A percentile compares a stretch with the other conserved stretches of the same genome.
These are phyloP conservation scores for Regulus satrapa DNA, from an alignment of 2,113 vertebrate species.

Conservation along the genomic window DNA sequence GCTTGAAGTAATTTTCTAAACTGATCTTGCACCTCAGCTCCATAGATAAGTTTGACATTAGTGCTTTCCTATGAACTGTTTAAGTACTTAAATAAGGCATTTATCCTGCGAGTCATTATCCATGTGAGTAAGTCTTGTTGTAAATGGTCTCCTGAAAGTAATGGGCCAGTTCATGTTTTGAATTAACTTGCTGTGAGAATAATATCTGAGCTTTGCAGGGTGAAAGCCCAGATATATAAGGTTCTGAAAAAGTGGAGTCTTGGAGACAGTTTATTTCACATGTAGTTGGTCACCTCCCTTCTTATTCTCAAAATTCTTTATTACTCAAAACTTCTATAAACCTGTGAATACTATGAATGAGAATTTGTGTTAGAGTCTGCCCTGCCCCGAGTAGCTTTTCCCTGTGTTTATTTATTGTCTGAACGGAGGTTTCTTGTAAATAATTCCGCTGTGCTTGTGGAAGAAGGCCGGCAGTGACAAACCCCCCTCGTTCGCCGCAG, in stretches of 20 bases:
- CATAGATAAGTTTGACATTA: background rate
- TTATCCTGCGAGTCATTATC: background rate
- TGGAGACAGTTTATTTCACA: background rate
- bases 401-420: background rate
- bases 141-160: background rate
- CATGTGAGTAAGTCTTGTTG: background rate
- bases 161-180: background rate
- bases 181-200: background rate
- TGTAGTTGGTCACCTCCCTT: background rate
- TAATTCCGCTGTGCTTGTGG: background rate
- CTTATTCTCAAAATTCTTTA: no score
- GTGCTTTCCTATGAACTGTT: background rate
- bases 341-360: background rate
- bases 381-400: background rate
- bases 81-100: background rate
- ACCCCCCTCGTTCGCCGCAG: slow-evolving; percentile 36
- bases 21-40: background rate
- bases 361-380: background rate
- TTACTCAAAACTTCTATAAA: background rate
- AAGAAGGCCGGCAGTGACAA: background rate
- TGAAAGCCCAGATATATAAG: background rate
- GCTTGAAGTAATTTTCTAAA: background rate
- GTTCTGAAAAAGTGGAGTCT: background rate
- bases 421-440: background rate
- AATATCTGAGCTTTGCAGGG: background rate